These are phyloP conservation scores for Ischnura elegans DNA, from an alignment of 2,888 invertebrate genomes.

Conservation along the genomic window DNA sequence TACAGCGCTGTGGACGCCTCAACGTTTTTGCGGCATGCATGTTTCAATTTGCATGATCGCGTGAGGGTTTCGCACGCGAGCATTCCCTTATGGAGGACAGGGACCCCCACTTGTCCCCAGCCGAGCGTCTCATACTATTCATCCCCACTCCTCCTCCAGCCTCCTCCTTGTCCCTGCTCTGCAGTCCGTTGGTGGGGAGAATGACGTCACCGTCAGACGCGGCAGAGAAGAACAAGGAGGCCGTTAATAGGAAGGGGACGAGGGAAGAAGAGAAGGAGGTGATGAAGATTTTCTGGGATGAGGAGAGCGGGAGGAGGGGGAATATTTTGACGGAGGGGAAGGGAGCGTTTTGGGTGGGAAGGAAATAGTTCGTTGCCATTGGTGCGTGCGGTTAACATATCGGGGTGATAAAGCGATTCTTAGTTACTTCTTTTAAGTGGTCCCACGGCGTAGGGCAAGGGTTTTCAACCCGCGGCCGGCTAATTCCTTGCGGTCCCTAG, in stretches of 20 bases:
- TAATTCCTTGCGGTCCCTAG: no score
- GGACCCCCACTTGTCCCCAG: background rate
- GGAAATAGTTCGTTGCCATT: slow-evolving; percentile 30
- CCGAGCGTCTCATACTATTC: background rate
- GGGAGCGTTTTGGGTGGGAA: background rate
- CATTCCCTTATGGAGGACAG: background rate
- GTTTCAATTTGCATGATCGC: slow-evolving; percentile 16
- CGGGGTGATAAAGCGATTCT: slow-evolving; percentile 26
- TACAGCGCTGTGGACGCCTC: background rate
- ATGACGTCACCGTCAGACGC: slow-evolving; percentile 50
- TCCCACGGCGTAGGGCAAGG: background rate
- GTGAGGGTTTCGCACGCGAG: no score
- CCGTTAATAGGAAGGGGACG: slow-evolving; percentile 41
- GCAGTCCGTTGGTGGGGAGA: background rate
- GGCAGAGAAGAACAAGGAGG: slow-evolving; percentile 46
- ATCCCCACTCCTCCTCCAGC: background rate
- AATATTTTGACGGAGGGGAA: background rate
- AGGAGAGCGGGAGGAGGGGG: background rate
- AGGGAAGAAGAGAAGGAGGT: background rate
- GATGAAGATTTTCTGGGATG: background rate
- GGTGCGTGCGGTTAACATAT: background rate
- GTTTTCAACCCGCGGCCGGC: no score
- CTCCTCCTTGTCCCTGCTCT: background rate
- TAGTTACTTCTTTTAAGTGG: background rate
- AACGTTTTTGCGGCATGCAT: background rate